A percentile compares a stretch with the other conserved stretches of the same genome.
These are phyloP conservation scores for Nematostella vectensis DNA, from an alignment of 92 coral and sea anemone species.

Conservation along the genomic window DNA sequence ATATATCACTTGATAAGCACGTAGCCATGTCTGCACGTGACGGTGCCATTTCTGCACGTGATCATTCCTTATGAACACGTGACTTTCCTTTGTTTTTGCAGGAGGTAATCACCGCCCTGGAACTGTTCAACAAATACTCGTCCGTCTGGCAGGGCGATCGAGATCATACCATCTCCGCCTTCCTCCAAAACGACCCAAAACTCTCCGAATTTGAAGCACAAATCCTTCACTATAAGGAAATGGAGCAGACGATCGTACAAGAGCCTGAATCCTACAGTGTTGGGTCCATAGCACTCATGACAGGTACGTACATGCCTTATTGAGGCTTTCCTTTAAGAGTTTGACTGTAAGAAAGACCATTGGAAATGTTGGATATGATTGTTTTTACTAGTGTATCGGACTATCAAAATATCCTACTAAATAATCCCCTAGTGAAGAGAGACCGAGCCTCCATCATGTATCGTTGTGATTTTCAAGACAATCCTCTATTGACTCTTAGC, in stretches of 20 bases:
- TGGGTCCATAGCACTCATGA: slow-evolving; percentile 85
- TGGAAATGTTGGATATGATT: not conserved
- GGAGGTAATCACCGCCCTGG: slow-evolving; percentile 78
- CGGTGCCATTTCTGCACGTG: too few relatives aligned
- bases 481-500: too few relatives aligned
- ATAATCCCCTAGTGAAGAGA: too few relatives aligned
- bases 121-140: slow-evolving; percentile 56
- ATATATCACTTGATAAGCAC: too few relatives aligned
- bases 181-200: slow-evolving; percentile 65
- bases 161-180: slow-evolving; percentile 57
- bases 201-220: slow-evolving; percentile 90
- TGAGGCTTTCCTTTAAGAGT: not conserved
- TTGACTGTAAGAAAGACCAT: not conserved
- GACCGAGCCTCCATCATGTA: too few relatives aligned
- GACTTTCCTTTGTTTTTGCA: too few relatives aligned
- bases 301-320: slow-evolving; percentile 55
- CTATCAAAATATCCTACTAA: too few relatives aligned
- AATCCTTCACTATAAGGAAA: slow-evolving; percentile 65
- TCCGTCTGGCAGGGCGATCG: slow-evolving; percentile 81
- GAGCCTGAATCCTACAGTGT: slow-evolving; percentile 87
- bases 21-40: too few relatives aligned
- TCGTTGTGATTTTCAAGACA: too few relatives aligned
- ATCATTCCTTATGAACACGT: too few relatives aligned
- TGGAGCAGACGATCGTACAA: slow-evolving; percentile 75
- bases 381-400: too few relatives aligned